phyloP scores from a whole-genome alignment of 2,113 vertebrate species.

The Xenopus borealis region DNA sequence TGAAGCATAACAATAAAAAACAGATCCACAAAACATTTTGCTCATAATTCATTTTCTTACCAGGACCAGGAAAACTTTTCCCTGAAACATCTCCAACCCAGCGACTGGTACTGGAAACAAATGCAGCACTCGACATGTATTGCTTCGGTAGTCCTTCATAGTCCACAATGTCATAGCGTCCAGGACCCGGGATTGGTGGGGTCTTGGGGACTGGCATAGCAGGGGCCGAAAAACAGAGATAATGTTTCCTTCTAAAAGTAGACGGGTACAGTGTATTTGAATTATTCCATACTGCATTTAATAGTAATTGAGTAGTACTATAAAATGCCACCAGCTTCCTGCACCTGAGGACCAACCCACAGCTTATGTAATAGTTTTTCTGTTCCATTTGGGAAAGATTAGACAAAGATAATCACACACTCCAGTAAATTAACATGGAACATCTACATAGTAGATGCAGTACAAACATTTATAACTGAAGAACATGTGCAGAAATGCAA shows the following conservation, averaged over 20 bases:
- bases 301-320: background rate
- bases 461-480: no score
- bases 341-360: no score
- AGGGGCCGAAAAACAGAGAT: constrained; percentile 60
- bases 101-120: constrained; percentile 64
- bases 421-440: no score
- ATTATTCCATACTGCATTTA: background rate
- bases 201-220: constrained; percentile 57
- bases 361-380: no score
- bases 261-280: background rate
- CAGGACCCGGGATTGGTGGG: constrained; percentile 64
- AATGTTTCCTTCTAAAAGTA: constrained; percentile 61
- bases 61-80: constrained; percentile 65
- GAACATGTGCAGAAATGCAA: no score
- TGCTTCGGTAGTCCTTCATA: constrained; percentile 48
- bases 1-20: no score
- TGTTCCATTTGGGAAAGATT: no score
- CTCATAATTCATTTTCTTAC: constrained; percentile 53
- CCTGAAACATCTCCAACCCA: background rate
- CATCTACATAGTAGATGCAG: no score
- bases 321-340: no score
- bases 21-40: no score
- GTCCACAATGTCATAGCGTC: constrained; percentile 62
- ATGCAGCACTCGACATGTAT: constrained; percentile 62
- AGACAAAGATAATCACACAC: no score